Evolutionary conservation across 2,113 vertebrate genomes (phyloP), one percentile per base, ranked within the genome.

Genomic region (Lamprologus speciosus): DNA sequence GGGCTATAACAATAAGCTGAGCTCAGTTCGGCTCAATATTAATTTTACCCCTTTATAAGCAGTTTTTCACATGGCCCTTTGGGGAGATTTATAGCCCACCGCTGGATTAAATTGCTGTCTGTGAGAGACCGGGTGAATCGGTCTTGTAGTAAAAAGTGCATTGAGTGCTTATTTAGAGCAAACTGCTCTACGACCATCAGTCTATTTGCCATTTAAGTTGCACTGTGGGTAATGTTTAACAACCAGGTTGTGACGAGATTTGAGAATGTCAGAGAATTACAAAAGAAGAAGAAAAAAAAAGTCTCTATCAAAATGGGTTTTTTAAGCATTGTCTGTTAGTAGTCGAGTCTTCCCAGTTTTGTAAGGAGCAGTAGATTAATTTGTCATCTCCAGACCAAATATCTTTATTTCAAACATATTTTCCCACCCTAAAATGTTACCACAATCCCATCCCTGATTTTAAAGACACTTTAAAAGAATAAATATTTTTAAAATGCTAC

Each of bases 21-120:
- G 5, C 68, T 70, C 37, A 70, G 19, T 37, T 68, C 2, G 2
- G 63, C n/a, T 68, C 63, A 68, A 40, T 68, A 68, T 68, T 40
- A 68, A 68, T 40, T 68, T 68, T 40, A 68, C n/a, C 7, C n/a
- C 63, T 68, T 6, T 68, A 40, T 68, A 23, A 68, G 63, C 63
- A 68, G 63, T 68, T 68, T 40, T 23, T 68, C 35, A 68, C 12
- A 40, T 3, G 35, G 19, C 35, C 35, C 63, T 40, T 68, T 40
- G 1, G 63, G 35, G 1, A 68, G 2, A 40, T 68, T 68, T 45
- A 45, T 73, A 45, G 68, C 21, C n/a, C 63, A 70, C 35, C 2
- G 2, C 40, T 75, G 4, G 40, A 75, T 47, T 75, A 50, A 75
- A 75, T 10, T 75, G 23, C 42, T 75, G 42, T 47, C 40, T 28